Percentiles rank a stretch among this genome's conserved stretches.
These are phyloP conservation scores for Tenebrosternarchus preto DNA, from an alignment of 2,113 vertebrate species.

Conservation along the genomic window DNA sequence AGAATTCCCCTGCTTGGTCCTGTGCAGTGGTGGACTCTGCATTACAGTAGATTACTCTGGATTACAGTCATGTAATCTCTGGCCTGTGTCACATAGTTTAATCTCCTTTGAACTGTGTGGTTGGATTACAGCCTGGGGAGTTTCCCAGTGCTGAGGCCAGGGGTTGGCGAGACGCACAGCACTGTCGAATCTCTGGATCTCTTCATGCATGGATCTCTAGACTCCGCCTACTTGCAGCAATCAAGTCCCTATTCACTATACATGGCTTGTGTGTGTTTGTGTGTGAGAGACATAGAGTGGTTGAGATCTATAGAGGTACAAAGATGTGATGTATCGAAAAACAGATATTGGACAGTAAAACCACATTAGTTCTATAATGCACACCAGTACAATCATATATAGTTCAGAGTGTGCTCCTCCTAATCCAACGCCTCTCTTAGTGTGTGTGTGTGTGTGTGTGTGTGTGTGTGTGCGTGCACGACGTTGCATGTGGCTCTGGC, in stretches of 20 bases:
- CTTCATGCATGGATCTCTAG: conserved; percentile 35
- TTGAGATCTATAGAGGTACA: neutral
- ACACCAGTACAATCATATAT: neutral
- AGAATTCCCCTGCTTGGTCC: neutral
- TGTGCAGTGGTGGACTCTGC: neutral
- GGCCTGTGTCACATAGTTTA: neutral
- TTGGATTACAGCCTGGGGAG: conserved; percentile 31
- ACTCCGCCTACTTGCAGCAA: conserved; percentile 26
- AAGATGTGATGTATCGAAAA: no score
- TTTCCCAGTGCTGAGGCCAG: conserved; percentile 6
- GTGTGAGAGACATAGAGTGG: neutral
- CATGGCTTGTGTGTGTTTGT: conserved; percentile 25
- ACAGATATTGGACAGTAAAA: neutral
- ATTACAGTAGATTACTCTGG: conserved; percentile 32
- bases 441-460: conserved; percentile 31
- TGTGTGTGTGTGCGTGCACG: conserved; percentile 30
- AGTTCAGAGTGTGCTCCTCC: neutral
- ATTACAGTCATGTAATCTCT: conserved; percentile 24
- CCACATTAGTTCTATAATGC: neutral
- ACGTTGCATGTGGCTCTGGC: neutral
- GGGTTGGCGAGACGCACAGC: conserved; percentile 11
- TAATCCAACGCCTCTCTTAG: neutral
- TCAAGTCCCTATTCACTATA: conserved; percentile 41
- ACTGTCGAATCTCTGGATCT: conserved; percentile 14
- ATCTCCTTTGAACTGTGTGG: conserved; percentile 6